Conservation (phyloP, 2,113 vertebrate species). For the Cariama cristata region DNA sequence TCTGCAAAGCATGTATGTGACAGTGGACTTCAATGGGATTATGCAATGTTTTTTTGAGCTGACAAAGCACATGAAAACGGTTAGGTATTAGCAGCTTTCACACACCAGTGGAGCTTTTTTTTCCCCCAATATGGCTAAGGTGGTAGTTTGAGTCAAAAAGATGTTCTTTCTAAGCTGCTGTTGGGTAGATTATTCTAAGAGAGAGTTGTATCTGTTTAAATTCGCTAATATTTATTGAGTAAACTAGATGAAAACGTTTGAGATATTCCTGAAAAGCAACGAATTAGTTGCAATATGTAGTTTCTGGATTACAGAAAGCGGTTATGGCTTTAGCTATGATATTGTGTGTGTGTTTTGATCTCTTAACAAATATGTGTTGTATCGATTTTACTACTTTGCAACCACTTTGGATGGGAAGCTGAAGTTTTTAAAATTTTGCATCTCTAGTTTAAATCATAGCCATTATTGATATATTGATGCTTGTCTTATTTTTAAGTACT, state of each 20-base stretch:
- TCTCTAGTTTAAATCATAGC: background rate
- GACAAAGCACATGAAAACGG: background rate
- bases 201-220: background rate
- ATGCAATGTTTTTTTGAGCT: background rate
- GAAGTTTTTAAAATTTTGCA: background rate
- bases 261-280: background rate
- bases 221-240: background rate
- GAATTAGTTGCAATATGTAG: background rate
- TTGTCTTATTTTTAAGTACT: constrained; percentile 78
- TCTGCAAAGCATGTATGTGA: background rate
- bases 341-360: background rate
- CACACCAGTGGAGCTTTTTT: background rate
- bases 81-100: background rate
- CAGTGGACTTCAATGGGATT: background rate
- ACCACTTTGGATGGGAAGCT: background rate
- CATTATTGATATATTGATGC: background rate
- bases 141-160: background rate
- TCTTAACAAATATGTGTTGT: background rate
- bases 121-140: background rate
- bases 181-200: background rate
- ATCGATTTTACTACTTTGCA: background rate
- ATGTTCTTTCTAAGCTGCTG: background rate
- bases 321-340: background rate
- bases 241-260: background rate
- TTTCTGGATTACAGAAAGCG: background rate